Base-by-base conservation (phyloP, 2,113 vertebrate genomes). In the Trichomycterus rosablanca region DNA sequence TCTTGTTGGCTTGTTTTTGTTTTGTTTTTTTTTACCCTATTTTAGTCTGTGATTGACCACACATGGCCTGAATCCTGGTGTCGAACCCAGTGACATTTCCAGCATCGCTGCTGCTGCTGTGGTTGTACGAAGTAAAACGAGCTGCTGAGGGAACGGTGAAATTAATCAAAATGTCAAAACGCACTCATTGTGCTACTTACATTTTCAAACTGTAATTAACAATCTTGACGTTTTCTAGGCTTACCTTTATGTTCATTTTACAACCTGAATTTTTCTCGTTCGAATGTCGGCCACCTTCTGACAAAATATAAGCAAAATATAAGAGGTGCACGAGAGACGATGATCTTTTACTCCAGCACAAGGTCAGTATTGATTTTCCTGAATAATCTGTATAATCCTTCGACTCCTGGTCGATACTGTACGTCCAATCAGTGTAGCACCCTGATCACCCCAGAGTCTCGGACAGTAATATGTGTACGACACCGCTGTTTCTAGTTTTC, bases 131-230 rank as follows among this genome's bases (percentile, higher is more conserved):
- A n/a, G n/a, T 63, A 15, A 32, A 20, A 5, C 14, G 49, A 9
- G 2, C 8, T 15, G 22, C 1, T 16, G 28, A 59, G 24, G 11
- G 26, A 10, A 16, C 40, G 22, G 60, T 18, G 26, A 63, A 54
- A 54, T 45, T 43, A 54, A 63, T 63, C 39, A 12, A 45, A 63
- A 63, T 24, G 50, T 53, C 61, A 63, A 30, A 51, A 30, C 11
- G 35, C 23, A 32, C 19, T 22, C 37, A 26, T 8, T n/a, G 16
- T 5, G 7, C 42, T 1, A 44, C 51, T 9, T 54, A n/a, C 7
- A 54, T 2, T 19, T 19, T 44, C 11, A 9, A 5, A 6, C 43
- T 35, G 30, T 59, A 48, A 48, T 59, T 59, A 59, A 48, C 15
- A 22, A 9, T n/a, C 56, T 35, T 11, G 16, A 15, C 15, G 46